Evolutionary conservation across 2,888 invertebrate species (phyloP).

Genomic region (Ochlodes sylvanus): DNA sequence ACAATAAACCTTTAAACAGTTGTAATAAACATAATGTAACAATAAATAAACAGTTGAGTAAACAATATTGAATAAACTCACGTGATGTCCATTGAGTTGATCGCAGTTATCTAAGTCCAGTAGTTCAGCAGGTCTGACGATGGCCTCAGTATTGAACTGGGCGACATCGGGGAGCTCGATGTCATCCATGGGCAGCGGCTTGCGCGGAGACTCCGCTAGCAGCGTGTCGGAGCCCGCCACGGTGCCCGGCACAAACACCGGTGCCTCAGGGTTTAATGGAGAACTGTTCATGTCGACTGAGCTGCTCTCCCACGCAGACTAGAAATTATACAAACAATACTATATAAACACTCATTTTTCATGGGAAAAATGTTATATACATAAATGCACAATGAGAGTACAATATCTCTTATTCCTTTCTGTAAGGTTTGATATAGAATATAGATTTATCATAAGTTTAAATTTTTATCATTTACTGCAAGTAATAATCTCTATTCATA

Average conservation of each 20-base stretch:
- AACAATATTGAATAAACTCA: slow-evolving; percentile 51
- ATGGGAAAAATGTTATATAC: too few relatives aligned
- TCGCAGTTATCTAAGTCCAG: slow-evolving; percentile 80
- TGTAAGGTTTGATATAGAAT: too few relatives aligned
- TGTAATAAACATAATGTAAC: too few relatives aligned
- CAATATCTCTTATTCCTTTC: too few relatives aligned
- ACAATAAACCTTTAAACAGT: too few relatives aligned
- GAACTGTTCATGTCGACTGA: slow-evolving; percentile 89
- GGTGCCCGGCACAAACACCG: slow-evolving; percentile 91
- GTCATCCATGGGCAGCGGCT: slow-evolving; percentile 87
- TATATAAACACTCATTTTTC: background rate
- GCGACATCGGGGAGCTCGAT: slow-evolving; percentile 85
- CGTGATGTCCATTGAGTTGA: slow-evolving; percentile 85
- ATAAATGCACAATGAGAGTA: too few relatives aligned
- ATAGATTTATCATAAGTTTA: too few relatives aligned
- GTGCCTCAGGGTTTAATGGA: slow-evolving; percentile 93
- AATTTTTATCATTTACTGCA: too few relatives aligned
- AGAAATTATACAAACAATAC: slow-evolving; percentile 48
- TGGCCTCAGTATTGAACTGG: slow-evolving; percentile 88
- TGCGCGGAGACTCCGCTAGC: slow-evolving; percentile 90
- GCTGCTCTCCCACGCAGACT: slow-evolving; percentile 81
- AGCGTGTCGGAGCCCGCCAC: slow-evolving; percentile 80
- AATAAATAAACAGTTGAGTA: background rate
- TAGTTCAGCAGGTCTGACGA: slow-evolving; percentile 86
- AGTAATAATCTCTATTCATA: too few relatives aligned